These are phyloP conservation scores for Matsumurasca onukii DNA, from an alignment of 1,140 invertebrate genomes.

Conservation along the genomic window DNA sequence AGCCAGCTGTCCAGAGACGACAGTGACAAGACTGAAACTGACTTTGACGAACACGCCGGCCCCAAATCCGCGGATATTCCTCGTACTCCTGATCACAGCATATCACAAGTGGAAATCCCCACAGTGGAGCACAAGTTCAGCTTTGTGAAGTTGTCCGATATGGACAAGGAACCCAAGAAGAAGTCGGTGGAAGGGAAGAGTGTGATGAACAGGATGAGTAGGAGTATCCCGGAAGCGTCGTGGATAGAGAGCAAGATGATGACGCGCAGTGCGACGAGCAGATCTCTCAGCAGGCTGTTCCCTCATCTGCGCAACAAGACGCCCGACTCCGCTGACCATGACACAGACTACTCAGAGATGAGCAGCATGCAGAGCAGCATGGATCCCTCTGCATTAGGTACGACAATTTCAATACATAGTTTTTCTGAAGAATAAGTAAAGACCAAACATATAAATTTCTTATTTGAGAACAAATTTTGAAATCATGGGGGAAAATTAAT, in stretches of 20 bases:
- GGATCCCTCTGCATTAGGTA: slow-evolving; percentile 54
- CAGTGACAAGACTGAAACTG: slow-evolving; percentile 34
- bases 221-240: slow-evolving; percentile 61
- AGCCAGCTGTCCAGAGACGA: slow-evolving; percentile 38
- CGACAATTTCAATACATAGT: too few species aligned
- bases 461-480: too few species aligned
- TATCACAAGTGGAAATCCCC: slow-evolving; percentile 31
- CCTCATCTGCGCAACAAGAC: slow-evolving; percentile 46
- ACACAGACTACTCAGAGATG: slow-evolving; percentile 50
- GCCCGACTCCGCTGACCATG: slow-evolving; percentile 26
- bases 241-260: slow-evolving; percentile 63
- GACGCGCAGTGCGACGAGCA: slow-evolving; percentile 49
- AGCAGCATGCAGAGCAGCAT: slow-evolving; percentile 58
- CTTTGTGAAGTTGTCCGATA: slow-evolving; percentile 59
- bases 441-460: too few species aligned
- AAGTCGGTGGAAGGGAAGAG: slow-evolving; percentile 29
- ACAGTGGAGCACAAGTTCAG: slow-evolving; percentile 33
- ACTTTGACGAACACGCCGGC: slow-evolving; percentile 29
- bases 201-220: slow-evolving; percentile 49
- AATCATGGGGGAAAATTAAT: not conserved
- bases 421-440: too few species aligned
- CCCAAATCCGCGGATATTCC: slow-evolving; percentile 32
- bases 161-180: slow-evolving; percentile 47
- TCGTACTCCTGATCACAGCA: slow-evolving; percentile 32
- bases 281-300: slow-evolving; percentile 48